Base-by-base conservation (phyloP, 2,113 vertebrate genomes). In the Anarhynchus alexandrinus region DNA sequence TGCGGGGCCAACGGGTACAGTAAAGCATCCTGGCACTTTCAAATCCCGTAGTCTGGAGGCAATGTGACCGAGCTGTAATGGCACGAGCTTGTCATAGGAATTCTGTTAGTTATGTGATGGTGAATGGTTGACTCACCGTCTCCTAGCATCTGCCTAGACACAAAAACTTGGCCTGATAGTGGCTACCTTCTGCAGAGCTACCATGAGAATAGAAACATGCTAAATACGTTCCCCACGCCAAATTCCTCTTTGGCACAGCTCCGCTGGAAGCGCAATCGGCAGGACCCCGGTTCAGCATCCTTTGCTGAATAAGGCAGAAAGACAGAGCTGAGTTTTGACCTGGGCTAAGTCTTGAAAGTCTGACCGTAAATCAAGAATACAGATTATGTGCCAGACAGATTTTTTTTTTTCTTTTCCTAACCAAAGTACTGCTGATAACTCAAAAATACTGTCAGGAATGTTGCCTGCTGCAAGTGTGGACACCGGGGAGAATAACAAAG, bases 1-100 rank as follows among this genome's bases (percentile, higher is more conserved):
- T 38, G 73, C 1, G 1, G 8, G 45, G 43, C 67, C 38, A 2
- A 6, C 0, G 26, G n/a, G 4, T 19, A 5, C 43, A 19, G 45
- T 5, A 26, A 42, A 71, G 17, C 9, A 47, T 73, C 62, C 88
- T 90, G 54, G 72, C n/a, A 9, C 22, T 59, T 57, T 40, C 80
- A 40, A 51, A 38, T 19, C 42, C 79, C 7, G 18, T 5, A 42
- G 81, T 18, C 49, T 10, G 19, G 74, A 67, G 74, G 22, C 62
- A 26, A 16, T 6, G 21, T 16, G 69, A 67, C 61, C 15, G 3
- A 30, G 12, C 65, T 34, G 64, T 3, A 26, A 29, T 6, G 42
- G 81, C 72, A 74, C 1, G 2, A 81, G 69, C 69, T 90, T 71
- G 64, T 51, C 87, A 18, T 5, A 55, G 90, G 82, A 52, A 40